Evolutionary conservation across 2,797 vertebrate species (phyloP).

Genomic region (Oreortyx pictus): DNA sequence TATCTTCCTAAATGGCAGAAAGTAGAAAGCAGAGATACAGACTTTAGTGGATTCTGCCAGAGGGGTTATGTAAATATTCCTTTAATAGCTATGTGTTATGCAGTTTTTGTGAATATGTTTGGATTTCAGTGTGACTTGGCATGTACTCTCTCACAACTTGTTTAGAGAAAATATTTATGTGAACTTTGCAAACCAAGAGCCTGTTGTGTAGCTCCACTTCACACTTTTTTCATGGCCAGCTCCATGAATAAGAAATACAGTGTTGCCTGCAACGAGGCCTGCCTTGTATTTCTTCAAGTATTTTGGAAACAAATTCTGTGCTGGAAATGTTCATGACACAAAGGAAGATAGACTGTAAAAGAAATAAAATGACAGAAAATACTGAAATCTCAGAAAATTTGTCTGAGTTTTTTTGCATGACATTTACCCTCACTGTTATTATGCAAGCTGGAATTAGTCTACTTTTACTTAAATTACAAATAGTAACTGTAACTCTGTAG

Average conservation of each 20-base stretch:
- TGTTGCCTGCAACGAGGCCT: not conserved
- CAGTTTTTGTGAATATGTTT: constrained; percentile 25
- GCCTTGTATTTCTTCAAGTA: not conserved
- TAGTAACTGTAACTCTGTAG: not conserved
- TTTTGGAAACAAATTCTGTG: not conserved
- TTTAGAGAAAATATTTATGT: constrained; percentile 30
- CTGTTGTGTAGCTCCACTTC: not conserved
- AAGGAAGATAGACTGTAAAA: not conserved
- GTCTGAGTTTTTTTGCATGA: not conserved
- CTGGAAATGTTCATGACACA: not conserved
- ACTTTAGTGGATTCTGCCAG: not conserved
- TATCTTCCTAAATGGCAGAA: not conserved
- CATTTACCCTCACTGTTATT: not conserved
- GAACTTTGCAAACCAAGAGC: constrained; percentile 27
- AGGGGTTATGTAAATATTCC: constrained; percentile 23
- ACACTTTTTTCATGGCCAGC: not conserved
- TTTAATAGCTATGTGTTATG: not conserved
- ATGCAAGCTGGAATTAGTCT: not conserved
- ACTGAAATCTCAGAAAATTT: not conserved
- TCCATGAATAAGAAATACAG: not conserved
- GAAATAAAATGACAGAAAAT: not conserved
- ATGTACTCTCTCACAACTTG: not conserved
- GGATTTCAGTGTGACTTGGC: not conserved
- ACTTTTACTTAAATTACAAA: not conserved
- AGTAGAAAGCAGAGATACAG: not conserved